phyloP scores from a whole-genome alignment of 2,888 invertebrate species.

The Aproaerema taeniolella region DNA sequence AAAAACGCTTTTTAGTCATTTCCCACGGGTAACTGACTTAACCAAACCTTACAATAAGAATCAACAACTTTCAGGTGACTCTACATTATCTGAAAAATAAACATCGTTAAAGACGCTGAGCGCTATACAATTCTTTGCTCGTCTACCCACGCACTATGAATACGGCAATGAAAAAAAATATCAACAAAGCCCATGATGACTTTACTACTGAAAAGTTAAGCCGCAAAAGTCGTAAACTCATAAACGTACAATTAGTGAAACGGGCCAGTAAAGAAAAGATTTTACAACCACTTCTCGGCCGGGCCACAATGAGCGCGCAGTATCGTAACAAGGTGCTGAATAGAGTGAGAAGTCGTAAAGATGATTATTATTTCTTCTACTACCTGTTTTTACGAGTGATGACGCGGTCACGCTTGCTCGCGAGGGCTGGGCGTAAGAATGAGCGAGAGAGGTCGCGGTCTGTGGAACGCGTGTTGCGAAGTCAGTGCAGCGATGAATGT shows the following conservation, averaged over 20 bases:
- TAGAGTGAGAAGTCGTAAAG: constrained; percentile 79
- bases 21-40: no score
- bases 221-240: constrained; percentile 75
- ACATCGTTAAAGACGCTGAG: no score
- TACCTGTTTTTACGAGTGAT: constrained; percentile 76
- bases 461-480: constrained; percentile 45
- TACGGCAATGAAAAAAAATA: constrained; percentile 36
- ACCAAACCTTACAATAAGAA: not conserved
- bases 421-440: constrained; percentile 26
- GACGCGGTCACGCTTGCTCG: constrained; percentile 51
- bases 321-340: constrained; percentile 78
- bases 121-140: constrained; percentile 4
- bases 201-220: constrained; percentile 65
- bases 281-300: constrained; percentile 74
- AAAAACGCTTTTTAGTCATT: no score
- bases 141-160: constrained; percentile 6
- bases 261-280: constrained; percentile 76
- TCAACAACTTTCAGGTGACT: not conserved
- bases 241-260: constrained; percentile 78
- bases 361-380: constrained; percentile 79
- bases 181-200: constrained; percentile 58
- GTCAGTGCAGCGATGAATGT: constrained; percentile 40
- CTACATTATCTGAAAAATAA: constrained; percentile 7
- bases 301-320: constrained; percentile 75
- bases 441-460: constrained; percentile 51